Conservation (phyloP, 2,888 invertebrate genomes). For the Sipha maydis region DNA sequence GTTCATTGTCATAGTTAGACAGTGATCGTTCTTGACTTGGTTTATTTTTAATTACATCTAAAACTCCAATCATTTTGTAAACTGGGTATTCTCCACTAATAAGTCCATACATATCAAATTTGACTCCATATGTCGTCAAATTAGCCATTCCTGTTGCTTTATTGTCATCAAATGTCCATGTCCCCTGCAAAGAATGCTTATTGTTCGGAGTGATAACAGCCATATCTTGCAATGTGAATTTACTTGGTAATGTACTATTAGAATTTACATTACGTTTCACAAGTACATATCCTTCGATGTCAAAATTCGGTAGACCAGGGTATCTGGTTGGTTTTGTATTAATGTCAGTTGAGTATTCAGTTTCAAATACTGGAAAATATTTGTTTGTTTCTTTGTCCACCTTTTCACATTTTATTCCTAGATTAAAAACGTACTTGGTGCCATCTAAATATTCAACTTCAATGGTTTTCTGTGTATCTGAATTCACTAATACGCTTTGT, state of each 20-base stretch:
- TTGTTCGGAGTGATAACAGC: neutral
- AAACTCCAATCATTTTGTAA: neutral
- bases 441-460: slow-evolving; percentile 29
- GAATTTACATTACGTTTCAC: slow-evolving; percentile 2
- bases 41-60: slow-evolving; percentile 9
- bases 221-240: slow-evolving; percentile 33
- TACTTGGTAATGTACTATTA: slow-evolving; percentile 4
- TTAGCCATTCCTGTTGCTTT: neutral
- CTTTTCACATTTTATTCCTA: slow-evolving; percentile 9
- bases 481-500: slow-evolving; percentile 35
- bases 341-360: neutral
- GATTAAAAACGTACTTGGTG: neutral
- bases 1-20: neutral
- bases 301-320: neutral
- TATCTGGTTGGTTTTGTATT: neutral
- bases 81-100: neutral
- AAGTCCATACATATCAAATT: neutral
- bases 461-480: slow-evolving; percentile 17
- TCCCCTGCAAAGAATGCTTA: slow-evolving; percentile 31
- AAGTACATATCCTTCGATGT: neutral
- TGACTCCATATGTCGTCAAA: neutral
- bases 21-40: neutral
- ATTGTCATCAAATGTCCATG: neutral
- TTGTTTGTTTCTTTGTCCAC: neutral
- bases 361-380: slow-evolving; percentile 30